phyloP scores from a whole-genome alignment of 2,888 invertebrate species.

The Coenonympha glycerion region DNA sequence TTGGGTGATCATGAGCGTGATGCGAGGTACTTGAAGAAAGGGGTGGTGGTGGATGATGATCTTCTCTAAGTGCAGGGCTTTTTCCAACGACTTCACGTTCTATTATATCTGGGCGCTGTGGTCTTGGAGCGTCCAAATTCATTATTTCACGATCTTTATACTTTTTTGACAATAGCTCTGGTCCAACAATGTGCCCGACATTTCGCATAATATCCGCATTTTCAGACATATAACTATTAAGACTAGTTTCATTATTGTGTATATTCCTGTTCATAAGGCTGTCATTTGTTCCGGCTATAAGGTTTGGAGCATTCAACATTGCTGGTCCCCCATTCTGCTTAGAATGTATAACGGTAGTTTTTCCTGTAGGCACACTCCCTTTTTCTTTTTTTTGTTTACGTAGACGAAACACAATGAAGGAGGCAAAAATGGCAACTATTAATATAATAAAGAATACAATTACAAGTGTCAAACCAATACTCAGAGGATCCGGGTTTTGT shows the following conservation, averaged over 20 bases:
- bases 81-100: constrained; percentile 91
- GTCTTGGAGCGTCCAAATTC: constrained; percentile 81
- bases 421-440: constrained; percentile 90
- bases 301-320: constrained; percentile 81
- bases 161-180: constrained; percentile 91
- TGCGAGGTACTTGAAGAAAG: constrained; percentile 83
- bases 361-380: constrained; percentile 78
- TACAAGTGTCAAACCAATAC: constrained; percentile 94
- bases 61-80: constrained; percentile 85
- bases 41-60: constrained; percentile 87
- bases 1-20: constrained; percentile 83
- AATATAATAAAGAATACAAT: constrained; percentile 95
- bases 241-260: constrained; percentile 81
- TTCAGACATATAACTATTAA: constrained; percentile 82
- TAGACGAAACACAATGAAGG: constrained; percentile 93
- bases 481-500: constrained; percentile 89
- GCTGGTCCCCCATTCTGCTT: constrained; percentile 85
- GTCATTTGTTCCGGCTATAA: constrained; percentile 81
- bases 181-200: constrained; percentile 86
- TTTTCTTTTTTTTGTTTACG: constrained; percentile 92
- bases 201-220: constrained; percentile 84
- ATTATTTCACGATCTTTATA: constrained; percentile 90
- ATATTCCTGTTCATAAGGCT: constrained; percentile 81
- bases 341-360: constrained; percentile 82
- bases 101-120: constrained; percentile 94